Conservation (phyloP, 2,113 vertebrate genomes). For the Paradoxurus hermaphroditus region DNA sequence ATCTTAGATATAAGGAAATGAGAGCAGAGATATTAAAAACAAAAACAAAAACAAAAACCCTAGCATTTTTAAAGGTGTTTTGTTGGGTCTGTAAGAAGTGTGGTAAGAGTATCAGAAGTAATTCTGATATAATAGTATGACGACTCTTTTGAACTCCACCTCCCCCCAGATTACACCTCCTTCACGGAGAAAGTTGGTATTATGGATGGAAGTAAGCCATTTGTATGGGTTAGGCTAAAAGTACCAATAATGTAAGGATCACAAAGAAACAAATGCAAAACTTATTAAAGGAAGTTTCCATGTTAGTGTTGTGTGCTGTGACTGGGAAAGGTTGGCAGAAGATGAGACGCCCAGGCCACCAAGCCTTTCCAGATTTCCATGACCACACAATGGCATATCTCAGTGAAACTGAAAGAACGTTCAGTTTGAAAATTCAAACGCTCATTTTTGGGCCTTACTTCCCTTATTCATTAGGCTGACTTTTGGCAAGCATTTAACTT, state of each 20-base stretch:
- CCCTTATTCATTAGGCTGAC: neutral
- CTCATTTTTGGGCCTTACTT: neutral
- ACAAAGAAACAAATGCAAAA: neutral
- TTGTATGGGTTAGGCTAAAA: neutral
- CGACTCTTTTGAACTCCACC: neutral
- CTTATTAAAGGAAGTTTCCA: neutral
- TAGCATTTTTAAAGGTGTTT: neutral
- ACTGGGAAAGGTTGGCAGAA: neutral
- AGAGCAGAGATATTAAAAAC: neutral
- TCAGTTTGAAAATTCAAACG: neutral
- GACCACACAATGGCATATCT: neutral
- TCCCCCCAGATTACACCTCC: neutral
- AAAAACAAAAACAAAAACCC: neutral
- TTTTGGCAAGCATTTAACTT: neutral
- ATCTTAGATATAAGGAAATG: neutral
- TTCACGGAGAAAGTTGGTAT: neutral
- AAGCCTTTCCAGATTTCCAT: neutral
- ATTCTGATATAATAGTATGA: neutral
- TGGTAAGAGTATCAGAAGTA: neutral
- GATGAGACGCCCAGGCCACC: neutral
- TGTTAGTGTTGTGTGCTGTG: neutral
- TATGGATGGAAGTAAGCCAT: neutral
- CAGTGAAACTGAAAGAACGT: neutral
- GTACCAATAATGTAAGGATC: neutral
- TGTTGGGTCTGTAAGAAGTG: neutral